Percentiles rank a stretch among this genome's conserved stretches.
These are phyloP conservation scores for Enteromius unitaeniatus DNA, from an alignment of 2,797 vertebrate species.

Conservation along the genomic window DNA sequence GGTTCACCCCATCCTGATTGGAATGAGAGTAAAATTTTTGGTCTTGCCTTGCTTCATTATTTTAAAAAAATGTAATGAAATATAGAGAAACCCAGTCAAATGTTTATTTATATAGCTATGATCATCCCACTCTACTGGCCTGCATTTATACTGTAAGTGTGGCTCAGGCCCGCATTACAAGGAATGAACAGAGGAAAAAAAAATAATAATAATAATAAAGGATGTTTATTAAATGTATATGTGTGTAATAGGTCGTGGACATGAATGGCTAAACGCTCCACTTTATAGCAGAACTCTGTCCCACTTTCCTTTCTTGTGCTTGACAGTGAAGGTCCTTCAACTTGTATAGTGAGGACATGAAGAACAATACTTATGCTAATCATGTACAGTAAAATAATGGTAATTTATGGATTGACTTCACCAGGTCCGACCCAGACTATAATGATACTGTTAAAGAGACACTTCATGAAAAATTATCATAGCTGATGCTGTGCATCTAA, in stretches of 20 bases:
- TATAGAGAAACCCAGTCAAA: background rate
- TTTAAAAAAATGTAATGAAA: background rate
- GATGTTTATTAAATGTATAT: background rate
- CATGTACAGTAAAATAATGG: constrained; percentile 40
- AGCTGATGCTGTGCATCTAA: background rate
- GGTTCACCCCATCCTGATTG: background rate
- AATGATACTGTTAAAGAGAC: background rate
- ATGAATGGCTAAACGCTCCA: constrained; percentile 20
- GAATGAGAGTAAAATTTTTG: background rate
- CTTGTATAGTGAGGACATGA: constrained; percentile 15
- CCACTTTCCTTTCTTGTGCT: constrained; percentile 44
- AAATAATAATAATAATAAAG: too few relatives aligned
- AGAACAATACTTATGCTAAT: constrained; percentile 56
- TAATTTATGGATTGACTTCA: constrained; percentile 47
- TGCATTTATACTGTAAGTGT: background rate
- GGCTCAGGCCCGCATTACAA: background rate
- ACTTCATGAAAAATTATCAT: background rate
- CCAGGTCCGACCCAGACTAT: background rate
- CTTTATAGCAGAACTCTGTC: constrained; percentile 20
- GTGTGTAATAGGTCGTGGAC: constrained; percentile 9
- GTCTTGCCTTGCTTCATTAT: background rate
- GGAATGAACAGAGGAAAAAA: background rate
- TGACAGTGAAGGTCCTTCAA: constrained; percentile 47
- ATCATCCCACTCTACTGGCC: background rate
- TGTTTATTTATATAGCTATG: too few relatives aligned